Percentiles rank a stretch among this genome's conserved stretches.
phyloP scores from a whole-genome alignment of 2,797 vertebrate species.

The Galago senegalensis region DNA sequence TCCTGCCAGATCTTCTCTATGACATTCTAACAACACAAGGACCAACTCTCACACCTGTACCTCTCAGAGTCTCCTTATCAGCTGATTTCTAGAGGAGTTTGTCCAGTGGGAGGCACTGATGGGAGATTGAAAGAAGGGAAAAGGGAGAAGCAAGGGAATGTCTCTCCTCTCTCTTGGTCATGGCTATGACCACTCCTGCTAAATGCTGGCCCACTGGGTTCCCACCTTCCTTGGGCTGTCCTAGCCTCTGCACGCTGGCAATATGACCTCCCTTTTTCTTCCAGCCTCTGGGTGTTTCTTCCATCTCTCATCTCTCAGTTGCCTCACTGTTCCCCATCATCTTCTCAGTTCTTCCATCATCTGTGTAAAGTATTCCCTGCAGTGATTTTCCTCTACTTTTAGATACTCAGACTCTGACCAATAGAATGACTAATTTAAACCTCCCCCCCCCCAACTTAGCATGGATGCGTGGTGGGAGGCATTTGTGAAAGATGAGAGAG shows the following conservation, averaged over 20 bases:
- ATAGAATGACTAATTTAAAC: not conserved
- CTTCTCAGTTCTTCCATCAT: not conserved
- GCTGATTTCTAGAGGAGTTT: not conserved
- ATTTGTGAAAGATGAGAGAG: constrained; percentile 19
- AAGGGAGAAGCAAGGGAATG: not conserved
- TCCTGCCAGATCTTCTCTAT: not conserved
- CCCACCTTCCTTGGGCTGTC: not conserved
- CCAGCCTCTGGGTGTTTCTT: not conserved
- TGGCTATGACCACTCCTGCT: not conserved
- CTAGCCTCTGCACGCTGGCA: not conserved
- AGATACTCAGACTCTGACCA: not conserved
- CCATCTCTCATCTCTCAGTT: not conserved
- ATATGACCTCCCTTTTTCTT: not conserved
- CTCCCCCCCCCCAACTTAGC: not conserved
- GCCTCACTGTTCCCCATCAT: not conserved
- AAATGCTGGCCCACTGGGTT: not conserved
- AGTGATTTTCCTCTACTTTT: constrained; percentile 2
- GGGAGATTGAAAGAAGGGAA: not conserved
- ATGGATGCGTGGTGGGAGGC: not conserved
- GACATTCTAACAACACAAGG: not conserved
- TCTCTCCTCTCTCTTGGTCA: not conserved
- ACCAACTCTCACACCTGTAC: not conserved
- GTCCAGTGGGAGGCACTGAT: not conserved
- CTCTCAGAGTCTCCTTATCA: not conserved
- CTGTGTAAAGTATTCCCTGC: not conserved